A percentile compares a stretch with the other conserved stretches of the same genome.
phyloP scores from a whole-genome alignment of 2,888 invertebrate species.

The Thymelicus sylvestris region DNA sequence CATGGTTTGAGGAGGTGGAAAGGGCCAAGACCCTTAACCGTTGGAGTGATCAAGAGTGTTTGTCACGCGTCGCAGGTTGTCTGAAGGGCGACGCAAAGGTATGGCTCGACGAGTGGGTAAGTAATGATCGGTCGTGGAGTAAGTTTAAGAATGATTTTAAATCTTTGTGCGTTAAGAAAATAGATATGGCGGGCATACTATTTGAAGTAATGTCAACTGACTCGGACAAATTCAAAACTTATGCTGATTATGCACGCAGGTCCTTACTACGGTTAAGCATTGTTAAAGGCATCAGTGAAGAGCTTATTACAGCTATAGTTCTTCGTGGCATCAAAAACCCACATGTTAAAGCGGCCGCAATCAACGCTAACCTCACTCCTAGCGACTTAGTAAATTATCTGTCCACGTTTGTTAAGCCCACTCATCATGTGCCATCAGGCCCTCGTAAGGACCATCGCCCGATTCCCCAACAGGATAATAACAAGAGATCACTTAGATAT shows the following conservation, averaged over 20 bases:
- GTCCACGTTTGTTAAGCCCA: no score
- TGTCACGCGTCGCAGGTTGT: background rate
- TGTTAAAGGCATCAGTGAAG: conserved; percentile 7
- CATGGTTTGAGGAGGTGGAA: background rate
- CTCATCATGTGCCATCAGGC: no score
- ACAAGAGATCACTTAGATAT: no score
- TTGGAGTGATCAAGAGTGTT: background rate
- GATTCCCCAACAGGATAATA: no score
- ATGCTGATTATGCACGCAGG: conserved; percentile 6
- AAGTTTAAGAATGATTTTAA: conserved; percentile 1
- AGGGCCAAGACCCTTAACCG: background rate
- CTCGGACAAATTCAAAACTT: background rate
- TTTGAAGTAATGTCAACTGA: background rate
- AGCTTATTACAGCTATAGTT: background rate
- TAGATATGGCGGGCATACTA: conserved; percentile 1
- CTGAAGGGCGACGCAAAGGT: background rate
- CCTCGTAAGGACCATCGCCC: no score
- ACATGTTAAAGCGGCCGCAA: no score
- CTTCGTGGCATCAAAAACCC: background rate
- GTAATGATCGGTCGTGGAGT: background rate
- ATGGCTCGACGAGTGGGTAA: conserved; percentile 1
- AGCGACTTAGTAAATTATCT: no score
- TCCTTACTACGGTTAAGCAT: background rate
- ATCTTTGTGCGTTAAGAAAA: background rate
- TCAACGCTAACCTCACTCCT: no score